Percentiles rank a stretch among this genome's conserved stretches.
These are phyloP conservation scores for Teinopalpus imperialis DNA, from an alignment of 2,888 invertebrate species.

Conservation along the genomic window DNA sequence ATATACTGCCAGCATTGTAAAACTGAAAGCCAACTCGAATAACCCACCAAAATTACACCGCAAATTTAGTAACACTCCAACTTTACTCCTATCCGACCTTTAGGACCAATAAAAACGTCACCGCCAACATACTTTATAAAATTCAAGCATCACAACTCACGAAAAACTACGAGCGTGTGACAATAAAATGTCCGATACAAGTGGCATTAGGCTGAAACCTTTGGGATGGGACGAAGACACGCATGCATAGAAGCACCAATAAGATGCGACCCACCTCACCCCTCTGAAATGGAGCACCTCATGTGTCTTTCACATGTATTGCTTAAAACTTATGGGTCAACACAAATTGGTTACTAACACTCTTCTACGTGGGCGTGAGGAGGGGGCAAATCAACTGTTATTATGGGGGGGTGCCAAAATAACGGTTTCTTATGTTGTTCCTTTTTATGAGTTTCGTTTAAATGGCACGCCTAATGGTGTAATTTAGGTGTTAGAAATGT, in stretches of 20 bases:
- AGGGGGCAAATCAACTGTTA: constrained; percentile 72
- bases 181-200: constrained; percentile 76
- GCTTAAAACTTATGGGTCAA: constrained; percentile 41
- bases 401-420: constrained; percentile 77
- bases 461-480: constrained; percentile 63
- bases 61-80: constrained; percentile 66
- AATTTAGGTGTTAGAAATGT: constrained; percentile 62
- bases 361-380: constrained; percentile 43
- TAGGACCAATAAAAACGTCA: constrained; percentile 73
- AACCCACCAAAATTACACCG: constrained; percentile 48
- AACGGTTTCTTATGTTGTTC: constrained; percentile 73
- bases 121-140: constrained; percentile 63
- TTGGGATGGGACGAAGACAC: constrained; percentile 66
- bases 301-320: not conserved
- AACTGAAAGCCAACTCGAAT: constrained; percentile 5
- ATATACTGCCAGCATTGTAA: constrained; percentile 5
- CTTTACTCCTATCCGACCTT: constrained; percentile 65
- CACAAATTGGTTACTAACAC: constrained; percentile 40
- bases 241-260: constrained; percentile 46
- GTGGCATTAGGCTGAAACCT: constrained; percentile 70
- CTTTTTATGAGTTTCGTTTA: constrained; percentile 74
- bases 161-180: constrained; percentile 67
- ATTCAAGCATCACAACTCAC: constrained; percentile 64
- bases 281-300: constrained; percentile 20
- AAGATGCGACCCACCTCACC: constrained; percentile 28